Percentiles rank a stretch among this genome's conserved stretches.
Evolutionary conservation across 2,113 vertebrate genomes (phyloP).

Genomic region (Scatophagus argus): DNA sequence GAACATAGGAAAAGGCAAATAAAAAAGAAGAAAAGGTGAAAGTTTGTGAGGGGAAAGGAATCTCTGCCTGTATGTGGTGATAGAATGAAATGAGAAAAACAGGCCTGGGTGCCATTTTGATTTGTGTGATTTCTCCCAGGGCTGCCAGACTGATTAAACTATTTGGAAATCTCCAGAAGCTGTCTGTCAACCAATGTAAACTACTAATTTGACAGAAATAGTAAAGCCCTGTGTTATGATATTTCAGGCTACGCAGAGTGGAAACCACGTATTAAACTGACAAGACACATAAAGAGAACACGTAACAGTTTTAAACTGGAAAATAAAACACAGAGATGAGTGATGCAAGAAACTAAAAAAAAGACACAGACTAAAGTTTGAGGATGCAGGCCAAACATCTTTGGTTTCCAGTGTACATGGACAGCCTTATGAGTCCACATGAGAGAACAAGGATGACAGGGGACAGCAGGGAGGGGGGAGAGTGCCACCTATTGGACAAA

Average conservation of each 20-base stretch:
- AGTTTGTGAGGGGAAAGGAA: not conserved
- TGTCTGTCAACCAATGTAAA: slow-evolving; percentile 57
- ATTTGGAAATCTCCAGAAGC: slow-evolving; percentile 26
- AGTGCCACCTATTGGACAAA: slow-evolving; percentile 80
- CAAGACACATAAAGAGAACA: too few species aligned
- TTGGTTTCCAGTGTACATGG: not conserved
- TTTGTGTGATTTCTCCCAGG: slow-evolving; percentile 16
- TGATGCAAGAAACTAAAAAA: not conserved
- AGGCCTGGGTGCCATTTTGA: slow-evolving; percentile 4
- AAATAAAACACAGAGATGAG: not conserved
- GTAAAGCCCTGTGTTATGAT: slow-evolving; percentile 30
- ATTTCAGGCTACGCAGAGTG: slow-evolving; percentile 15
- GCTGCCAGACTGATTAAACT: not conserved
- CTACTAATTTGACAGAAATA: slow-evolving; percentile 53
- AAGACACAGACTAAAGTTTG: not conserved
- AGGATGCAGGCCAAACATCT: not conserved
- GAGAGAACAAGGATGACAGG: slow-evolving; percentile 27
- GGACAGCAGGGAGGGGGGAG: slow-evolving; percentile 53
- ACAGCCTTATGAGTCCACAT: slow-evolving; percentile 2
- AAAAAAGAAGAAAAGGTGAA: not conserved
- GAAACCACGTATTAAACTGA: not conserved
- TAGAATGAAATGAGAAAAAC: slow-evolving; percentile 10
- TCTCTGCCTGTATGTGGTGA: slow-evolving; percentile 7
- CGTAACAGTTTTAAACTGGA: too few species aligned
- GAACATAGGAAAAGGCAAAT: slow-evolving; percentile 2